Evolutionary conservation across 2,113 vertebrate genomes (phyloP), one percentile per base, ranked within the genome.

Genomic region (Coregonus clupeaformis): DNA sequence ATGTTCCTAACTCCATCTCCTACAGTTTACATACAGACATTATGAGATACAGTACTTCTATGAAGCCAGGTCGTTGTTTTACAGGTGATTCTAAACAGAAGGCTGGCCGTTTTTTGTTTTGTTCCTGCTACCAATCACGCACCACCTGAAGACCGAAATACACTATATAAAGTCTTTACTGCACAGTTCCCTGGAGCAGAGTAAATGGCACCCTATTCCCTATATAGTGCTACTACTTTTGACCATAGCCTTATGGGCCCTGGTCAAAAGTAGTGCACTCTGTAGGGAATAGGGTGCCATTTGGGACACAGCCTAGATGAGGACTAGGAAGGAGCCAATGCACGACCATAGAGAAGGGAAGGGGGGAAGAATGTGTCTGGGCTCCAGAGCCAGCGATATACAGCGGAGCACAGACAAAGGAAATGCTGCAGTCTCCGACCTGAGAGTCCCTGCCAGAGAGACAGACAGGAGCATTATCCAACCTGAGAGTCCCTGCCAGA

Each of bases 361-460:
- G 32, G 76, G 80, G 25, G 67, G 68, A 74, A 85, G 73, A 83
- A 85, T 78, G 77, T 55, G 65, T 55, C 78, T 79, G 69, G 59
- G 55, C 57, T 75, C 70, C 80, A 20, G 72, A 80, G 82, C 70
- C 29, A 79, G 45, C 24, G 71, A 42, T 13, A 22, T 71, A 52
- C 74, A 85, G 80, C 71, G 5, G 78, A 87, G 70, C 83, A 84
- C 80, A 71, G 6, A 30, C 0, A 13, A 13, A 16, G 66, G 22
- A 73, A 9, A 72, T n/a, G 68, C 1, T 16, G 14, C 47, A 36
- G 11, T 49, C 47, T 14, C 47, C 9, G 14, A 45, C 7, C 20
- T 69, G 29, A 4, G 62, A 5, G 24, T 64, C 42, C 29, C 29
- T 29, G 29, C 29, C 29, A 29, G 29, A 29, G 29, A 29, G 29